phyloP scores from a whole-genome alignment of 2,113 vertebrate genomes.

The Plecotus auritus region DNA sequence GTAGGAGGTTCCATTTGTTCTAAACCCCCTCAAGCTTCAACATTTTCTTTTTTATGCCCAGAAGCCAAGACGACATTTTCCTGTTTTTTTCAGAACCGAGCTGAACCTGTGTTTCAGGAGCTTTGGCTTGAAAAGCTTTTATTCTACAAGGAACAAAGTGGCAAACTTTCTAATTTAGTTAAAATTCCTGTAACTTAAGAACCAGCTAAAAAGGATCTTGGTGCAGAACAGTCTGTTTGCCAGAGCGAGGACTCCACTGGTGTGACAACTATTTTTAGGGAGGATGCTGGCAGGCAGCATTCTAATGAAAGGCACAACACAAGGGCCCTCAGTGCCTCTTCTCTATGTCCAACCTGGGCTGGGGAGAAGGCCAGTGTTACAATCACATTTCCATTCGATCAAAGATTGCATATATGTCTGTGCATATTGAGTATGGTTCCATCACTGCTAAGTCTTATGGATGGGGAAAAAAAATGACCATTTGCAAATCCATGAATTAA shows the following conservation, averaged over 20 bases:
- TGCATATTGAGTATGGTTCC: neutral
- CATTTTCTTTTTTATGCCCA: constrained; percentile 34
- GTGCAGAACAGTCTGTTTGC: constrained; percentile 42
- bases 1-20: constrained; percentile 45
- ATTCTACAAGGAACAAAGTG: constrained; percentile 54
- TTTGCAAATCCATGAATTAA: neutral
- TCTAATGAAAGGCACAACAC: constrained; percentile 52
- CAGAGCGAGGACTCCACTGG: constrained; percentile 46
- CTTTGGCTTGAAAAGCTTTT: constrained; percentile 45
- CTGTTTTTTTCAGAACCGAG: constrained; percentile 21
- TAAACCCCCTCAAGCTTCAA: neutral
- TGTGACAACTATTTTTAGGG: constrained; percentile 67
- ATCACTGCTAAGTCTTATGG: neutral
- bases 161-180: constrained; percentile 71
- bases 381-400: constrained; percentile 15
- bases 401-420: constrained; percentile 7
- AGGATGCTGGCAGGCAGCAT: constrained; percentile 56
- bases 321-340: constrained; percentile 33
- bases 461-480: neutral
- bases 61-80: neutral
- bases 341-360: neutral
- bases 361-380: neutral
- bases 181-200: constrained; percentile 70
- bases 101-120: constrained; percentile 45
- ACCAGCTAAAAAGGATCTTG: constrained; percentile 49